phyloP scores from a whole-genome alignment of 2,888 invertebrate genomes.

The Yponomeuta malinellus region DNA sequence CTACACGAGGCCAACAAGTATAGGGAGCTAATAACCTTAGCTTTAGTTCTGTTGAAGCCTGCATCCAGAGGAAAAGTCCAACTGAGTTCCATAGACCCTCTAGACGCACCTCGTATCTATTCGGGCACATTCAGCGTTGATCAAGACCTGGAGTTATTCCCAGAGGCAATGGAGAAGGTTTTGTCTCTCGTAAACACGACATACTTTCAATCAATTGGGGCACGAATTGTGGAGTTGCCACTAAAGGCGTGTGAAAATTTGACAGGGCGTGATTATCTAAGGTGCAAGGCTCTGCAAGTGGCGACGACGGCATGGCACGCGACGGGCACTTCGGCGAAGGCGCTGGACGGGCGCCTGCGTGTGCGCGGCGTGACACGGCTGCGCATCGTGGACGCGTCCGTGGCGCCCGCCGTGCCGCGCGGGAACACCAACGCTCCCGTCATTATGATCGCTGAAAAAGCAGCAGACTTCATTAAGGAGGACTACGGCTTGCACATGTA shows the following conservation, averaged over 20 bases:
- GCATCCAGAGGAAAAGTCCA: slow-evolving; percentile 49
- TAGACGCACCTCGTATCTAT: slow-evolving; percentile 44
- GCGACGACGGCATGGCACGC: slow-evolving; percentile 60
- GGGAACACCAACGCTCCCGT: slow-evolving; percentile 62
- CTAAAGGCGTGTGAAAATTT: slow-evolving; percentile 34
- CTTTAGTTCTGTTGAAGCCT: slow-evolving; percentile 52
- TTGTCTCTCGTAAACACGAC: slow-evolving; percentile 38
- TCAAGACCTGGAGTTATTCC: slow-evolving; percentile 41
- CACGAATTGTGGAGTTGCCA: slow-evolving; percentile 38
- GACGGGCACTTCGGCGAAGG: slow-evolving; percentile 53
- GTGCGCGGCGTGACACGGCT: slow-evolving; percentile 41
- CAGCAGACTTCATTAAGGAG: slow-evolving; percentile 48
- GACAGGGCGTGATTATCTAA: slow-evolving; percentile 45
- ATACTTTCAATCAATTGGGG: slow-evolving; percentile 41
- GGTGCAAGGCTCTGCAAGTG: slow-evolving; percentile 50
- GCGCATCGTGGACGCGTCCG: slow-evolving; percentile 57
- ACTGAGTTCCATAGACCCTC: slow-evolving; percentile 36
- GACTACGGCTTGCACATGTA: slow-evolving; percentile 21
- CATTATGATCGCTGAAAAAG: slow-evolving; percentile 59
- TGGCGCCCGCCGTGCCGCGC: slow-evolving; percentile 47
- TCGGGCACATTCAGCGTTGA: slow-evolving; percentile 46
- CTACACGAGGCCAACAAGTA: slow-evolving; percentile 33
- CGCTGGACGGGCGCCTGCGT: slow-evolving; percentile 37
- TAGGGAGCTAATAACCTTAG: slow-evolving; percentile 43
- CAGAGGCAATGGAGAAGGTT: slow-evolving; percentile 39